These are phyloP conservation scores for Drosophila eohydei DNA, from an alignment of 2,888 invertebrate species.

Conservation along the genomic window DNA sequence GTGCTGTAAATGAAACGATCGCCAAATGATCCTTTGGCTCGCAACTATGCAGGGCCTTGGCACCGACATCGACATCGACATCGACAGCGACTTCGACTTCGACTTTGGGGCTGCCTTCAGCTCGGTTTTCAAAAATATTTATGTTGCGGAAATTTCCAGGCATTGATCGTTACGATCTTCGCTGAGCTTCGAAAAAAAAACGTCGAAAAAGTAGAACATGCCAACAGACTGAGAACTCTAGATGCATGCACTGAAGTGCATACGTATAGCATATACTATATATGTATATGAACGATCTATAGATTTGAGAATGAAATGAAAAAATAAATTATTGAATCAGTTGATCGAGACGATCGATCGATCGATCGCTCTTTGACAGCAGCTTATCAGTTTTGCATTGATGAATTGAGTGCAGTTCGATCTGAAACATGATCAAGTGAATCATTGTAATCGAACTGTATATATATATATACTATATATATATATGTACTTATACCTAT, in stretches of 20 bases:
- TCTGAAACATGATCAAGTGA: conserved; percentile 11
- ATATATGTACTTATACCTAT: neutral
- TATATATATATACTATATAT: neutral
- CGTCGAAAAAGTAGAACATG: neutral
- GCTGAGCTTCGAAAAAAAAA: neutral
- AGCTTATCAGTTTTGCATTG: conserved; percentile 13
- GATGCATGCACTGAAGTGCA: neutral
- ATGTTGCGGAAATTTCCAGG: conserved; percentile 58
- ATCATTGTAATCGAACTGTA: neutral
- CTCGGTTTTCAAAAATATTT: conserved; percentile 53
- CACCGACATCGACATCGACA: neutral
- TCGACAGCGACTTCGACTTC: neutral
- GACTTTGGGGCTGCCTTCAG: conserved; percentile 20
- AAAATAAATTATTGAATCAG: neutral
- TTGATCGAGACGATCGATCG: conserved; percentile 11
- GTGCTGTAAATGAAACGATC: conserved; percentile 67
- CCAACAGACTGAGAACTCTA: conserved; percentile 1
- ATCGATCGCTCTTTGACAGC: conserved; percentile 1
- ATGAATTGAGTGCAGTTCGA: conserved; percentile 12
- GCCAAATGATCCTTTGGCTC: conserved; percentile 59
- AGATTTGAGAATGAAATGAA: conserved; percentile 18
- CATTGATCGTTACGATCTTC: conserved; percentile 39
- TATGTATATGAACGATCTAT: neutral
- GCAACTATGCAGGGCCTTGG: conserved; percentile 24
- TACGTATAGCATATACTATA: neutral